phyloP scores from a whole-genome alignment of 2,113 vertebrate species.

The Dolichotis patagonum region DNA sequence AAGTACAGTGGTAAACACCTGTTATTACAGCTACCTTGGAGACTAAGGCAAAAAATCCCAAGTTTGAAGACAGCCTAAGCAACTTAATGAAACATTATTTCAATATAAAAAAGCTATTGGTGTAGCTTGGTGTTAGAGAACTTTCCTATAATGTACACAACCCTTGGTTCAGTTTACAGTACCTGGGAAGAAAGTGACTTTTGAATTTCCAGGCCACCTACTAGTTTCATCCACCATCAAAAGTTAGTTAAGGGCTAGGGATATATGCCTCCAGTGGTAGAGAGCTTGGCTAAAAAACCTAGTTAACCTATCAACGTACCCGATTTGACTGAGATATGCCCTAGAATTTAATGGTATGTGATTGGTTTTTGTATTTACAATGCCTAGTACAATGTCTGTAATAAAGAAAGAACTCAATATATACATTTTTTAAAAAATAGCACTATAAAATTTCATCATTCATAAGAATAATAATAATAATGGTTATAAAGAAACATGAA shows the following conservation, averaged over 20 bases:
- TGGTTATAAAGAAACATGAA: background rate
- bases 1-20: background rate
- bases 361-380: background rate
- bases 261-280: background rate
- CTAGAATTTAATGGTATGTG: background rate
- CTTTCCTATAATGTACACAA: background rate
- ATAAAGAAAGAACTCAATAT: background rate
- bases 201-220: background rate
- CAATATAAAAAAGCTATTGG: background rate
- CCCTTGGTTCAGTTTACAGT: background rate
- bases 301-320: background rate
- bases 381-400: background rate
- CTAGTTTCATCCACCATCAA: background rate
- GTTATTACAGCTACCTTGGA: background rate
- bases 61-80: background rate
- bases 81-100: background rate
- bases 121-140: background rate
- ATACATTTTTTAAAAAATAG: conserved; percentile 4
- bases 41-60: background rate
- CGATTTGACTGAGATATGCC: background rate
- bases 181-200: background rate
- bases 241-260: background rate
- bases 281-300: background rate
- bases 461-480: background rate
- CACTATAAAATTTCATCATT: background rate